Conservation (phyloP, 2,113 vertebrate species). For the Pedionomus torquatus region DNA sequence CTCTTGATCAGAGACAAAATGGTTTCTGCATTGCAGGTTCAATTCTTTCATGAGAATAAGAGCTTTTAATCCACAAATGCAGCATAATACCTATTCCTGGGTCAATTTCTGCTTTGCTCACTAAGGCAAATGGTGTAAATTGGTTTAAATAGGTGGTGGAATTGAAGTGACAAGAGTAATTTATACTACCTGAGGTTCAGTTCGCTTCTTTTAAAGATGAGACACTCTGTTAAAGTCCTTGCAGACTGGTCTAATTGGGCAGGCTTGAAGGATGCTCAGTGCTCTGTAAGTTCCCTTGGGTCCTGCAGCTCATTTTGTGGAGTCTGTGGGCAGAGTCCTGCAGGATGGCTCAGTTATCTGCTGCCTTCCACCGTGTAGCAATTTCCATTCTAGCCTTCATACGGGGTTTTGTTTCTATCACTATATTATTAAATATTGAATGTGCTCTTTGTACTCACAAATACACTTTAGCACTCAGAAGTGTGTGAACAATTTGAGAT, state of each 20-base stretch:
- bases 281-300: not conserved
- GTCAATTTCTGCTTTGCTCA: constrained; percentile 40
- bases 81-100: not conserved
- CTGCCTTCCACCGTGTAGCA: not conserved
- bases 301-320: not conserved
- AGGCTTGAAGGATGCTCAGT: not conserved
- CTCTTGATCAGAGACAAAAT: not conserved
- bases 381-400: not conserved
- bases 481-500: not conserved
- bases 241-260: not conserved
- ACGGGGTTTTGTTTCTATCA: not conserved
- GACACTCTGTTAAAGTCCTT: not conserved
- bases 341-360: not conserved
- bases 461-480: not conserved
- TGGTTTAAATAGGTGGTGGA: constrained; percentile 43
- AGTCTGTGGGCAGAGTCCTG: not conserved
- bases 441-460: not conserved
- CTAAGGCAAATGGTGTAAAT: constrained; percentile 33
- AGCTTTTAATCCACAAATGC: constrained; percentile 7
- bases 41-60: not conserved
- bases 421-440: not conserved
- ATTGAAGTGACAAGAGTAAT: constrained; percentile 64
- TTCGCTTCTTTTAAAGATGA: not conserved
- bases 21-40: not conserved
- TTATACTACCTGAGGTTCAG: constrained; percentile 35